A percentile compares a stretch with the other conserved stretches of the same genome.
Evolutionary conservation across 2,888 invertebrate genomes (phyloP).

Genomic region (Beris chalybata): DNA sequence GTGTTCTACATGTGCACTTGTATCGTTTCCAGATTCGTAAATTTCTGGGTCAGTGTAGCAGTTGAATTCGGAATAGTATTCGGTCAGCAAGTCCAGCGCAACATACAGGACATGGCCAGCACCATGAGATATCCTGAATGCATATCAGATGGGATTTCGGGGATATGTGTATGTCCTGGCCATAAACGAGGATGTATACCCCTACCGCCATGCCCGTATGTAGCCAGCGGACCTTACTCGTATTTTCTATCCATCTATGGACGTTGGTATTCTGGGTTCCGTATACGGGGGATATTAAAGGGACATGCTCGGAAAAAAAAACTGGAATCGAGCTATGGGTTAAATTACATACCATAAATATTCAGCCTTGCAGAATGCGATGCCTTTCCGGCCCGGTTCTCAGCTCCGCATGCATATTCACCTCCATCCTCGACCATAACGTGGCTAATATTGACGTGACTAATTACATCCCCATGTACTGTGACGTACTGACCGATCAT

Average conservation of each 20-base stretch:
- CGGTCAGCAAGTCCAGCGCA: conserved; percentile 11
- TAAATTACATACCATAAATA: conserved; percentile 69
- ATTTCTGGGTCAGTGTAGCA: conserved; percentile 34
- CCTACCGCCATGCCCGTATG: background rate
- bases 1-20: conserved; percentile 22
- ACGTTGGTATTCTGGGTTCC: conserved; percentile 13
- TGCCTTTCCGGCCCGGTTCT: conserved; percentile 73
- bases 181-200: background rate
- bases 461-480: conserved; percentile 78
- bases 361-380: conserved; percentile 76
- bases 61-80: conserved; percentile 5
- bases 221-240: conserved; percentile 11
- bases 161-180: conserved; percentile 11
- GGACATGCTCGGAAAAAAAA: conserved; percentile 32
- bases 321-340: conserved; percentile 21
- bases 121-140: conserved; percentile 21
- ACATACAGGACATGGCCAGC: conserved; percentile 19
- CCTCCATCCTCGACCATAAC: conserved; percentile 80
- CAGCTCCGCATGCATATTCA: conserved; percentile 75
- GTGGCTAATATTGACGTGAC: conserved; percentile 80
- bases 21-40: conserved; percentile 16
- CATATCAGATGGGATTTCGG: conserved; percentile 30
- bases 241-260: conserved; percentile 27
- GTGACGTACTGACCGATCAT: conserved; percentile 77
- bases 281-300: conserved; percentile 28